Base-by-base conservation (phyloP, 30 jellyfish, hydroid and myxozoan species). In the Pelagia noctiluca region DNA sequence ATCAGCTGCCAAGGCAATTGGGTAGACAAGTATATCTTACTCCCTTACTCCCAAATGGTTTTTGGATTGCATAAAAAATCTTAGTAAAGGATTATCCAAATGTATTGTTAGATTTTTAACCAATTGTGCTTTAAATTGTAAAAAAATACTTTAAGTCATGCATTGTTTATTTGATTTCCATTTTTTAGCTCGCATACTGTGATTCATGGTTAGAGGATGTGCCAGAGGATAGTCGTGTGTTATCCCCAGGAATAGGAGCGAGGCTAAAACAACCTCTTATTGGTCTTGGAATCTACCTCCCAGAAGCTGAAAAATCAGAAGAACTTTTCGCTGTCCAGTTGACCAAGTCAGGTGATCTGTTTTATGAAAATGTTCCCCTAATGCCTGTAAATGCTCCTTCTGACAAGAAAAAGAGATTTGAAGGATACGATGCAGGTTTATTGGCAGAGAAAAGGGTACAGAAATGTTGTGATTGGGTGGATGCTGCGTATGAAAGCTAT, bases 251-350 rank as follows among this genome's bases (percentile, higher is more conserved):
- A 32, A 73, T 82, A 29, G 61, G 31, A 34, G 60, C 74, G 84
- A 82, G 92, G 35, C 78, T 82, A 46, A 70, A 22, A 60, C 92
- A 69, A 37, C 92, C 92, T 71, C 92, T 82, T 37, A 53, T 82
- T 53, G 92, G 92, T 8, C 33, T 82, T 37, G 54, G 72, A 50
- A 52, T 82, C 0, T 7, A 48, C 22, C 29, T 64, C 30, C 26
- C 53, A 53, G 75, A 54, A 63, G 69, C 71, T 63, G 24, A 50
- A 35, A 47, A 62, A 0, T 60, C 78, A 19, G 28, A 31, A 1
- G 74, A 82, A 37, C 69, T 63, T 11, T 29, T 57, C 8, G 92
- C 92, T 49, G 46, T 82, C 0, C 92, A 82, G 78, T 30, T 69
- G 72, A 82, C 92, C 29, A 82, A 82, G 50, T 26, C 74, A 2